A percentile compares a stretch with the other conserved stretches of the same genome.
Evolutionary conservation across 2,888 invertebrate species (phyloP).

Genomic region (Horisme vitalbata): DNA sequence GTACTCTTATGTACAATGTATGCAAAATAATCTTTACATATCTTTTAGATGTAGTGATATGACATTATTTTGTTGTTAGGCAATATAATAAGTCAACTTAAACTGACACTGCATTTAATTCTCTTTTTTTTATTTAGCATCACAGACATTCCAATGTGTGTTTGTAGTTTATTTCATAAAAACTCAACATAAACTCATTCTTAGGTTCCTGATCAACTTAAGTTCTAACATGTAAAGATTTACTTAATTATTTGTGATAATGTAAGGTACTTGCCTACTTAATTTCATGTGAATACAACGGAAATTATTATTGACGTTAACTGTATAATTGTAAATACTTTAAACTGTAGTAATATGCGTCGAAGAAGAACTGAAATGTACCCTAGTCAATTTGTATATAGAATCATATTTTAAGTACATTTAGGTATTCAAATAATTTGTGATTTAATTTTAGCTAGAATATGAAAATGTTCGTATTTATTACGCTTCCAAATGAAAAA

Average conservation of each 20-base stretch:
- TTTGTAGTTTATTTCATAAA: conserved; percentile 4
- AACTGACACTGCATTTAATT: conserved; percentile 16
- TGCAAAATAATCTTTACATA: conserved; percentile 20
- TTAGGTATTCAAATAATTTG: conserved; percentile 66
- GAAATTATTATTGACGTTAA: conserved; percentile 46
- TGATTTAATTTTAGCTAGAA: conserved; percentile 80
- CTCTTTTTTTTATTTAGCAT: too few relatives aligned
- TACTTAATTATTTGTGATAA: conserved; percentile 69
- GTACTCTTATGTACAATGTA: conserved; percentile 24
- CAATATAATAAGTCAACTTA: conserved; percentile 7
- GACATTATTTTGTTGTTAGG: conserved; percentile 13
- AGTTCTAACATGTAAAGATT: conserved; percentile 48
- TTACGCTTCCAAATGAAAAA: conserved; percentile 82
- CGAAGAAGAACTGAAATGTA: conserved; percentile 81
- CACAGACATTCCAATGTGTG: conserved; percentile 49
- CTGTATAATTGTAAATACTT: conserved; percentile 57
- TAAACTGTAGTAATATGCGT: conserved; percentile 49
- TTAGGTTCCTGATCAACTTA: conserved; percentile 68
- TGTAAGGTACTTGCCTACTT: conserved; percentile 70
- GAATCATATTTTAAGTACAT: conserved; percentile 53
- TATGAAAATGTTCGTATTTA: conserved; percentile 78
- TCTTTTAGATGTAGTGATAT: conserved; percentile 17
- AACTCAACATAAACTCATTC: conserved; percentile 11
- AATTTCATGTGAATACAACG: conserved; percentile 29
- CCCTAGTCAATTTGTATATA: conserved; percentile 83